Evolutionary conservation across 2,113 vertebrate genomes (phyloP), one percentile per base, ranked within the genome.

Genomic region (Butorides virescens): DNA sequence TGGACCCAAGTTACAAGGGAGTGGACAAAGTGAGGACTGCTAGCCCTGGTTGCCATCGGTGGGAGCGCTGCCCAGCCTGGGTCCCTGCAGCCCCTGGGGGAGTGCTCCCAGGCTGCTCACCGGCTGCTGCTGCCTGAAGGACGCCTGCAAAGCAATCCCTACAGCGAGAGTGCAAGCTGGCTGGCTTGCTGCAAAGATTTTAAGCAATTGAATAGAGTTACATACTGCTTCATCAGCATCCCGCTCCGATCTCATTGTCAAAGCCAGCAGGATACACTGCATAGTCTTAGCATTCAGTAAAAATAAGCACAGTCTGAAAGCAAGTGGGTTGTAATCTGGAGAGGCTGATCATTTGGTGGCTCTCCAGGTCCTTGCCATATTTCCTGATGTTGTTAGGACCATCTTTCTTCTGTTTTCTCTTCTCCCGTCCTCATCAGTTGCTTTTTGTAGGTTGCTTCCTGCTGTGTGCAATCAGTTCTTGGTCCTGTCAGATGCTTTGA

Each of bases 171-270:
- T 47, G 26, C 53, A 72, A 53, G 22, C 44, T 46, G 11, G 10
- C n/a, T 1, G 0, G 2, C 20, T 58, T 1, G 0, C 15, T 17
- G 17, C 15, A 25, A 58, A 71, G 9, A 5, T 17, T 11, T 15
- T 15, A 21, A 86, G 32, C n/a, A 19, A 17, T 15, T 15, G 13
- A 50, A 30, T 18, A 30, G 20, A 4, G 11, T 56, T 66, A 25
- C 1, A 0, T 47, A 6, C 20, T 47, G 20, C 6, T 71, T 39
- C 3, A 4, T 37, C 13, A 70, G 22, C 34, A 53, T 55, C 19
- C 21, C 0, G 0, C 29, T 61, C 63, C 2, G 4, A 15, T 4
- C 10, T 49, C 2, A 2, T 32, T 44, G 30, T 27, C 30, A 44
- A 61, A 68, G 19, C 5, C 58, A 55, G 18, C 30, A 37, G 53